Conservation (phyloP, 2,888 invertebrate species). For the Deroplatys truncata region DNA sequence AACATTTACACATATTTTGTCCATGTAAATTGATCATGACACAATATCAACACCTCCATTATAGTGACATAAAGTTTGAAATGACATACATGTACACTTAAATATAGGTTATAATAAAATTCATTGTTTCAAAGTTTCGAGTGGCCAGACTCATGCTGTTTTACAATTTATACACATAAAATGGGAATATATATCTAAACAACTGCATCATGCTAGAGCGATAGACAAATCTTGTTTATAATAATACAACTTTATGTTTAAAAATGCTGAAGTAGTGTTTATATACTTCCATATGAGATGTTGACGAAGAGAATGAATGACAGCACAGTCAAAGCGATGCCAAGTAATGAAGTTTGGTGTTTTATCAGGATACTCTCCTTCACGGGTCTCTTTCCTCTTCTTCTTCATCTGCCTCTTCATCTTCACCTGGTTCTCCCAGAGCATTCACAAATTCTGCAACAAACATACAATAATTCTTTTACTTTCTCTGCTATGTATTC, state of each 20-base stretch:
- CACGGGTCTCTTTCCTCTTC: slow-evolving; percentile 59
- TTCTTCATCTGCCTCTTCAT: slow-evolving; percentile 70
- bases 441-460: slow-evolving; percentile 75
- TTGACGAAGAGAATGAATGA: not conserved
- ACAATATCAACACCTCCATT: not conserved
- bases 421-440: slow-evolving; percentile 70
- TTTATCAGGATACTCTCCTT: not conserved
- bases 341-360: not conserved
- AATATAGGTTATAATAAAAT: not conserved
- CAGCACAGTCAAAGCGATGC: not conserved
- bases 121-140: not conserved
- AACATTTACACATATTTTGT: not conserved
- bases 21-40: not conserved
- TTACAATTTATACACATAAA: not conserved
- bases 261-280: not conserved
- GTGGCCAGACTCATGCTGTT: not conserved
- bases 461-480: not conserved
- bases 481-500: no score
- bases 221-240: not conserved
- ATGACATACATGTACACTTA: not conserved
- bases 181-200: not conserved
- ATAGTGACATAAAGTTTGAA: not conserved
- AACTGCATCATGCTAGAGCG: not conserved
- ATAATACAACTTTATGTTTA: not conserved
- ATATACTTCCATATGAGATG: not conserved